Percentiles rank a stretch among this genome's conserved stretches.
phyloP scores from a whole-genome alignment of 2,797 vertebrate species.

The Tragelaphus eurycerus region DNA sequence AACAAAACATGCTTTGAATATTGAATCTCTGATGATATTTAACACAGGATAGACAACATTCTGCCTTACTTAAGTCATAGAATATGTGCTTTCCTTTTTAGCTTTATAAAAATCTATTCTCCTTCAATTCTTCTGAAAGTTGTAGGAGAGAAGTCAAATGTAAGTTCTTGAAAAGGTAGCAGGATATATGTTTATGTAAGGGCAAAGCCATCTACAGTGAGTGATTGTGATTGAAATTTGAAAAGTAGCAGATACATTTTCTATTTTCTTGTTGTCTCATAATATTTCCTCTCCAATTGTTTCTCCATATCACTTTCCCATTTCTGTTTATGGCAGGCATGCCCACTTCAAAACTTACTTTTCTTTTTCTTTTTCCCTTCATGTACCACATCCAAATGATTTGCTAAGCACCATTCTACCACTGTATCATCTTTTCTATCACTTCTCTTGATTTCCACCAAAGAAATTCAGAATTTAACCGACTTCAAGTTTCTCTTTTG shows the following conservation, averaged over 20 bases:
- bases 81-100: not conserved
- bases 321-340: not conserved
- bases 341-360: not conserved
- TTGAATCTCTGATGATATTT: not conserved
- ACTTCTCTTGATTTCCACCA: not conserved
- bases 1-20: not conserved
- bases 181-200: not conserved
- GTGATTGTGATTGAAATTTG: not conserved
- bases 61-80: not conserved
- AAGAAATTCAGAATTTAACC: not conserved
- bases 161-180: not conserved
- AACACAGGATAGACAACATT: not conserved
- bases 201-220: not conserved
- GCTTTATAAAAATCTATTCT: not conserved
- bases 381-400: not conserved
- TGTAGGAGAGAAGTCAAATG: not conserved
- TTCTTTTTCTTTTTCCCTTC: not conserved
- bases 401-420: not conserved
- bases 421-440: not conserved
- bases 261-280: not conserved
- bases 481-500: not conserved
- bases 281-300: not conserved
- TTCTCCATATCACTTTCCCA: not conserved
- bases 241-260: not conserved
- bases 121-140: not conserved